These are phyloP conservation scores for Diabrotica undecimpunctata DNA, from an alignment of 1,140 invertebrate genomes.

Conservation along the genomic window DNA sequence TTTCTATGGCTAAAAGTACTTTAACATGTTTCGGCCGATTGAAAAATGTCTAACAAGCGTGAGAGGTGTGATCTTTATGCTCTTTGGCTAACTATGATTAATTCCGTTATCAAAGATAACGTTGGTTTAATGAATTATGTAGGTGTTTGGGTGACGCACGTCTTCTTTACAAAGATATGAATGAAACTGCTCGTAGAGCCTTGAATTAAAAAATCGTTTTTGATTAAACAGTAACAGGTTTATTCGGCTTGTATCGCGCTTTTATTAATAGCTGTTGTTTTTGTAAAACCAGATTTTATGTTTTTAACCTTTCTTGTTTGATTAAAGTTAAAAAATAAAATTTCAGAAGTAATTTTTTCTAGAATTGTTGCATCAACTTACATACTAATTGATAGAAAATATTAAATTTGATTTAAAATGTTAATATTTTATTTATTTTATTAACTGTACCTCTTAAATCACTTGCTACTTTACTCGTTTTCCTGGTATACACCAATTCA, in stretches of 20 bases:
- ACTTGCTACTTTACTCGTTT: too few relatives aligned
- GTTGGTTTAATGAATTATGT: conserved; percentile 33
- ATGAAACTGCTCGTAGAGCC: not conserved
- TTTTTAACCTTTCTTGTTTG: not conserved
- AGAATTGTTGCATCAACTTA: too few relatives aligned
- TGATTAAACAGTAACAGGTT: not conserved
- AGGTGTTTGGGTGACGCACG: conserved; percentile 27
- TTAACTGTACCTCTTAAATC: too few relatives aligned
- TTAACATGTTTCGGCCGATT: conserved; percentile 34
- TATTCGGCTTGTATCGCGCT: not conserved
- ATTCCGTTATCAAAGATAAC: conserved; percentile 31
- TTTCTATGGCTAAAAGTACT: conserved; percentile 36
- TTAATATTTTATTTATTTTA: too few relatives aligned
- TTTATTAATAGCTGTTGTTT: not conserved
- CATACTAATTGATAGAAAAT: too few relatives aligned
- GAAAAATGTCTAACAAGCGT: conserved; percentile 38
- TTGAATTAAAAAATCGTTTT: not conserved
- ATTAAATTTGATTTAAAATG: too few relatives aligned
- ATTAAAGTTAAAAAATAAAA: not conserved
- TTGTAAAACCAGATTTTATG: not conserved
- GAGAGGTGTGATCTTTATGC: conserved; percentile 38
- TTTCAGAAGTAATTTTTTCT: too few relatives aligned
- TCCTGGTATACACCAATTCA: too few relatives aligned
- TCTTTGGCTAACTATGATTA: conserved; percentile 38
- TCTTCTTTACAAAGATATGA: conserved; percentile 5